phyloP scores from a whole-genome alignment of 1,140 invertebrate genomes.

The Habropoda laboriosa region DNA sequence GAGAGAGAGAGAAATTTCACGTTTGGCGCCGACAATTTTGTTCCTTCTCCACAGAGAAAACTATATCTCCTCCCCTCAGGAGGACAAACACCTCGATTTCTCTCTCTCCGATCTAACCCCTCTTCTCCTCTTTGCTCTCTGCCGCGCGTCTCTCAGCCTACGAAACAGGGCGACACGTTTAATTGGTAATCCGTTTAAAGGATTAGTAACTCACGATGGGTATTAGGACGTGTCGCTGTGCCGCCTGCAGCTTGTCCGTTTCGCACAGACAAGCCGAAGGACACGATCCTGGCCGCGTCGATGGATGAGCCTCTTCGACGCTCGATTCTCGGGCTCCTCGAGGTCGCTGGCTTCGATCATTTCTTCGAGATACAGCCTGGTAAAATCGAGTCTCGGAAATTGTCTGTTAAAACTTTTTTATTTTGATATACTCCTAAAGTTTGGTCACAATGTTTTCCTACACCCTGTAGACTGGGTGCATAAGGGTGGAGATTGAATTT shows the following conservation, averaged over 20 bases:
- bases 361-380: constrained; percentile 6
- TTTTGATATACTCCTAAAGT: too few relatives aligned
- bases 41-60: not conserved
- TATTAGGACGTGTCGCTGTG: constrained; percentile 76
- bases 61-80: not conserved
- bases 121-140: constrained; percentile 10
- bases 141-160: constrained; percentile 50
- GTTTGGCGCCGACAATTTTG: constrained; percentile 30
- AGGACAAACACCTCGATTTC: constrained; percentile 28
- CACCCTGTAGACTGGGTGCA: too few relatives aligned
- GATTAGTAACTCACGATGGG: constrained; percentile 79
- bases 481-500: too few relatives aligned
- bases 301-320: constrained; percentile 29
- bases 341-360: constrained; percentile 9
- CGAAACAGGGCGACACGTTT: constrained; percentile 73
- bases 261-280: constrained; percentile 73
- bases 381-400: too few relatives aligned
- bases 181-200: constrained; percentile 82
- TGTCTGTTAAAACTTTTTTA: too few relatives aligned
- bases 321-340: not conserved
- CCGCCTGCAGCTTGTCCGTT: constrained; percentile 75
- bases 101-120: not conserved
- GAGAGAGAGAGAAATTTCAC: constrained; percentile 6
- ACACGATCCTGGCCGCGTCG: constrained; percentile 62
- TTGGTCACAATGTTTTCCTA: too few relatives aligned